Base-by-base conservation (phyloP, 1,140 invertebrate genomes). In the Marisa cornuarietis region DNA sequence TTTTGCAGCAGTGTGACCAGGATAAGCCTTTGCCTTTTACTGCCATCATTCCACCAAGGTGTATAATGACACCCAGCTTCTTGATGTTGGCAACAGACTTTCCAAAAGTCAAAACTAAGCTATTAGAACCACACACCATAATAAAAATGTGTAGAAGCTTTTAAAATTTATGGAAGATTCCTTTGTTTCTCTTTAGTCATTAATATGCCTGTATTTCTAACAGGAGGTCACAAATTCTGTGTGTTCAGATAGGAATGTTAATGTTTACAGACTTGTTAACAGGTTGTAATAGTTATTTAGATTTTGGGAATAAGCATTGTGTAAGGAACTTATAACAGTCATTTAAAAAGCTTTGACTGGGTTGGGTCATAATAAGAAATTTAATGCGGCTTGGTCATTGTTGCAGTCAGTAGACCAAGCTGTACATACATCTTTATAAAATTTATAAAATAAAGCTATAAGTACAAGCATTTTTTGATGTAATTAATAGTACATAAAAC, bases 1-100 rank as follows among this genome's bases (percentile, higher is more conserved):
- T 82, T 1, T 65, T 82, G 16, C 42, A 68, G 31, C 51, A 79
- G 61, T 82, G 81, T 78, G 78, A 71, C 16, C 81, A 82, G 24
- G 52, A 22, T 14, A 63, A 73, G n/a, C 71, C 72, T n/a, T 24
- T 80, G 22, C 68, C 65, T 49, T 82, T 82, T 65, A 66, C 78
- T 18, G 9, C 71, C 3, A 54, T 76, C 68, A 80, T 82, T 54
- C 78, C 81, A 24, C 31, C 61, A 8, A 82, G 71, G 81, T 82
- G 8, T 20, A 69, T 74, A 79, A 13, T 31, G 24, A 42, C 51
- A 31, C 54, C 22, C 52, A 20, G 5, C 20, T n/a, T 58, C 31
- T 61, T 51, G 13, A 49, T 79, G 49, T 42, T 42, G 31, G 31
- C 31, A 42, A 42, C 31, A 42, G 31, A 42, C 31, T 42, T 6